Evolutionary conservation across 2,113 vertebrate genomes (phyloP).

Genomic region (Buteo buteo): DNA sequence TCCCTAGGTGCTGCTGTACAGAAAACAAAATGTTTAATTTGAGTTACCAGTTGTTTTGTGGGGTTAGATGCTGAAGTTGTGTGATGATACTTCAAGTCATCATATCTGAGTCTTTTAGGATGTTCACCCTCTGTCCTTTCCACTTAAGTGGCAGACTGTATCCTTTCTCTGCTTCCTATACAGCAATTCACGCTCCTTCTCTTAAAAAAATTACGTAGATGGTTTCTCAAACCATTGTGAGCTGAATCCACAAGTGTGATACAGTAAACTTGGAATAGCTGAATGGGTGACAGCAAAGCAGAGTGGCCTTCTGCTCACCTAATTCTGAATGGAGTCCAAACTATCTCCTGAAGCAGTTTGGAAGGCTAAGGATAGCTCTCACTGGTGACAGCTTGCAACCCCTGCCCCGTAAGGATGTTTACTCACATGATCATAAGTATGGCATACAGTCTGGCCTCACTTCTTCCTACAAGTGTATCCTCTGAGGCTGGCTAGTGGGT

Average conservation of each 20-base stretch:
- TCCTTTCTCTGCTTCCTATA: neutral
- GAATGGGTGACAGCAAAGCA: neutral
- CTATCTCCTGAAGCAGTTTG: neutral
- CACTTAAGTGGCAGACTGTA: neutral
- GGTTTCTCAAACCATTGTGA: neutral
- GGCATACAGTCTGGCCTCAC: neutral
- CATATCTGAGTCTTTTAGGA: neutral
- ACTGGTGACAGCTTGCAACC: too few relatives aligned
- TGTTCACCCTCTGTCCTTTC: neutral
- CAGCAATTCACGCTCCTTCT: neutral
- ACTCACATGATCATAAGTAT: too few relatives aligned
- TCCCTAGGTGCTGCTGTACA: neutral
- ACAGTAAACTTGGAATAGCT: neutral
- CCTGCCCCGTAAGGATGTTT: neutral
- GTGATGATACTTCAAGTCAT: neutral
- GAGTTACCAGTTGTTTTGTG: neutral
- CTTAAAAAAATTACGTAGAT: neutral
- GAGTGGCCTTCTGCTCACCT: neutral
- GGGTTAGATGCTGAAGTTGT: neutral
- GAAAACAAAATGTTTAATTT: neutral
- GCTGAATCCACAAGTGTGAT: neutral
- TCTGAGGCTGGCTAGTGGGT: neutral
- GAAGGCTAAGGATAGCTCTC: neutral
- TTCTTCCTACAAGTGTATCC: neutral
- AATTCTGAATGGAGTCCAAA: neutral